Evolutionary conservation across 2,888 invertebrate genomes (phyloP), one percentile per base, ranked within the genome.

Genomic region (Dryomyza anilis): DNA sequence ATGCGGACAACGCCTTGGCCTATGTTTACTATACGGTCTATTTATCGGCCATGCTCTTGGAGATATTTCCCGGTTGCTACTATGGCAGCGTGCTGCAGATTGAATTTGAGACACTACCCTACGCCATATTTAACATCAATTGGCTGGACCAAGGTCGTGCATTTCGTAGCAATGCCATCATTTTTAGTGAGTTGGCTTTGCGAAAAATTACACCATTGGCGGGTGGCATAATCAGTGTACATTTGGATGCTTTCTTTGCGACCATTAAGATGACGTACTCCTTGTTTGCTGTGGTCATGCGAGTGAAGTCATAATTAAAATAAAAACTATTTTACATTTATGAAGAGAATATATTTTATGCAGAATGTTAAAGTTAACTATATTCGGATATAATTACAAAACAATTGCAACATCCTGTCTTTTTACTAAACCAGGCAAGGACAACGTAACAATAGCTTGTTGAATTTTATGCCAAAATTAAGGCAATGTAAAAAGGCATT

Each of bases 71-170:
- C 0, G 61, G 65, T 39, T 71, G 70, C 50, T 70, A 71, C 52
- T 71, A 66, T 30, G 71, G 72, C 48, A 69, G 69, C 3, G 2
- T 60, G 48, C 50, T 71, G 27, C 64, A 72, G 29, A 57, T 64
- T 23, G 70, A 72, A 59, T 69, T 70, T 23, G 48, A 66, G 23
- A 23, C 50, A 6, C 33, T 71, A 7, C 53, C 69, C 2, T 68
- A 70, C 65, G 69, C 71, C 2, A 72, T 71, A n/a, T 72, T 71
- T 29, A 64, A 45, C 12, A 67, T 70, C 30, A 73, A 72, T 30
- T 73, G 73, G 71, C 25, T 33, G 5, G 43, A 36, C 1, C 71
- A 70, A 56, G 25, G 58, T 12, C 50, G 48, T 4, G 46, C 43
- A 14, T 70, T 61, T 57, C 69, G 66, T 3, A 58, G 43, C 14